These are phyloP conservation scores for Xenops minutus DNA, from an alignment of 2,797 vertebrate genomes.

Conservation along the genomic window DNA sequence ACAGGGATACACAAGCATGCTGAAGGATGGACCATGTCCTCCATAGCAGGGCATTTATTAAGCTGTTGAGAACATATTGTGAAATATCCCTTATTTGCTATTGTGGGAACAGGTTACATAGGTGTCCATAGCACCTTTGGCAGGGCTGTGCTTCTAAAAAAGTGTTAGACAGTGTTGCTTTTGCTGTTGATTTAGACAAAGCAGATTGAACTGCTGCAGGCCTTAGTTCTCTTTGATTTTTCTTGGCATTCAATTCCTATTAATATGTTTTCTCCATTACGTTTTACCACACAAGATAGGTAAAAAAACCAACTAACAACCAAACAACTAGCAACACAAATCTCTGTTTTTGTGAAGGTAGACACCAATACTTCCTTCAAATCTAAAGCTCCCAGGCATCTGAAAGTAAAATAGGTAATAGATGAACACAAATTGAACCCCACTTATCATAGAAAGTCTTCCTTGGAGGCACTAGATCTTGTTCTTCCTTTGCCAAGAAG, in stretches of 20 bases:
- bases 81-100: neutral
- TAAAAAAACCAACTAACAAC: neutral
- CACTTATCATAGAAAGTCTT: neutral
- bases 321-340: neutral
- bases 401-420: neutral
- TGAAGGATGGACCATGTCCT: neutral
- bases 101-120: neutral
- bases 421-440: neutral
- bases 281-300: neutral
- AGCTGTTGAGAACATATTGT: neutral
- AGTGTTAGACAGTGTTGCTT: neutral
- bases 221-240: neutral
- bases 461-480: neutral
- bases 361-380: neutral
- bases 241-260: neutral
- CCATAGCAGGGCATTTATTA: neutral
- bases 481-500: neutral
- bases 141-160: neutral
- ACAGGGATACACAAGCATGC: fast-evolving
- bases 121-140: neutral
- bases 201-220: neutral
- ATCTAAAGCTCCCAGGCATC: neutral
- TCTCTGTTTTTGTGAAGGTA: neutral
- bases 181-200: neutral
- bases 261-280: neutral